Conservation (phyloP, 1,140 invertebrate species). For the Lineus longissimus region DNA sequence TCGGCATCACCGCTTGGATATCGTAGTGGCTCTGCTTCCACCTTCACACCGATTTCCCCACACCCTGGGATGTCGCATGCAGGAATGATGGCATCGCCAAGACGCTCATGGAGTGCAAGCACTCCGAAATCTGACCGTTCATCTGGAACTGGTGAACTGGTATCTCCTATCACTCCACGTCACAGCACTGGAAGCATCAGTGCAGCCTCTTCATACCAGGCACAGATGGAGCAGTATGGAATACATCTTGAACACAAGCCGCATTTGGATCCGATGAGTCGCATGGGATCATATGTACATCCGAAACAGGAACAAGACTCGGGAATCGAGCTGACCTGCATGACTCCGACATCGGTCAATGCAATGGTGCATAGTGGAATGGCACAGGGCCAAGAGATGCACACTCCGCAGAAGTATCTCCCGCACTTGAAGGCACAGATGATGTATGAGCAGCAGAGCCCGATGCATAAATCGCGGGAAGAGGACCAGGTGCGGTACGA, state of each 20-base stretch:
- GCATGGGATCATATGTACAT: neutral
- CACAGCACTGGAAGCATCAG: constrained; percentile 20
- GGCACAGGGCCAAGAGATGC: too few species aligned
- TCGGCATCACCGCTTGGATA: constrained; percentile 15
- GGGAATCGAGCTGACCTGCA: neutral
- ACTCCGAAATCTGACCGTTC: constrained; percentile 45
- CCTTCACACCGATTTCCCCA: constrained; percentile 50
- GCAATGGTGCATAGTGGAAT: neutral
- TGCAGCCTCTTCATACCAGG: constrained; percentile 19
- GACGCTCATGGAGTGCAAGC: constrained; percentile 39
- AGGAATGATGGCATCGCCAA: constrained; percentile 37
- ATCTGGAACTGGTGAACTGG: constrained; percentile 23
- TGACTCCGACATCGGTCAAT: neutral
- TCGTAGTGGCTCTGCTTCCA: constrained; percentile 24
- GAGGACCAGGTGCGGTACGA: too few species aligned
- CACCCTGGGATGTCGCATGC: constrained; percentile 37
- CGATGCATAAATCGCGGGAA: too few species aligned
- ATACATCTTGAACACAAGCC: neutral
- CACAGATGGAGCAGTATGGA: constrained; percentile 15
- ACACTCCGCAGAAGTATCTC: too few species aligned
- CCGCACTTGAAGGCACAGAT: too few species aligned
- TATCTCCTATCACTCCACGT: constrained; percentile 44
- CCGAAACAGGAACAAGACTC: neutral
- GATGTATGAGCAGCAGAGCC: too few species aligned
- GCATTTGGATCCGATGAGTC: neutral